Percentiles rank a stretch among this genome's conserved stretches.
Conservation (phyloP, 1,140 invertebrate species). For the Musca vetustissima region DNA sequence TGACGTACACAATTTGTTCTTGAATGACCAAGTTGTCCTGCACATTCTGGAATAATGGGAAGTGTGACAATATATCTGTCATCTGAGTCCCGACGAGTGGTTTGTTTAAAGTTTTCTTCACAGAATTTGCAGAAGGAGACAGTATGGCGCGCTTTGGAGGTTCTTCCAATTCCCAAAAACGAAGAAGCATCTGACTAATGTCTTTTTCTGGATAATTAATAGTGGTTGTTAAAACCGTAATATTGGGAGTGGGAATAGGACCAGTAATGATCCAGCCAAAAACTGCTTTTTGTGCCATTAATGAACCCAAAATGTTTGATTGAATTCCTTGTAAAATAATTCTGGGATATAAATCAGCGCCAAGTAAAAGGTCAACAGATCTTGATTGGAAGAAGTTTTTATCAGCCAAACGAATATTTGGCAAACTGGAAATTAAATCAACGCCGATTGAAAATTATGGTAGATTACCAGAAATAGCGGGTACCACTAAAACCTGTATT, state of each 20-base stretch:
- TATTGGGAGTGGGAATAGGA: not conserved
- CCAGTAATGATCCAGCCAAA: not conserved
- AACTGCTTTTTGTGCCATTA: too few species aligned
- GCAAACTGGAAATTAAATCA: too few species aligned
- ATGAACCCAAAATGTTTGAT: too few species aligned
- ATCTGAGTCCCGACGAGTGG: not conserved
- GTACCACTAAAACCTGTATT: too few species aligned
- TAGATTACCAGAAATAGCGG: too few species aligned
- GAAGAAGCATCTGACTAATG: not conserved
- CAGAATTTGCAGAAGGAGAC: not conserved
- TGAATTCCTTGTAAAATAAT: too few species aligned
- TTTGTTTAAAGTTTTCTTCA: not conserved
- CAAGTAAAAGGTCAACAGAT: too few species aligned
- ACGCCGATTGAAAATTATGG: not conserved
- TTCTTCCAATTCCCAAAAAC: not conserved
- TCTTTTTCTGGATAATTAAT: not conserved
- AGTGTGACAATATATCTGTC: not conserved
- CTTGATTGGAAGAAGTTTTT: too few species aligned
- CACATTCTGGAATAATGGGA: not conserved
- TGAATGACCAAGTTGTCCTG: not conserved
- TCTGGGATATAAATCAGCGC: too few species aligned
- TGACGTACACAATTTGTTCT: not conserved
- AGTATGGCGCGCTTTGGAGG: not conserved
- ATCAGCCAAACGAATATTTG: too few species aligned
- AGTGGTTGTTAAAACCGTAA: not conserved